These are phyloP conservation scores for Xanthia icteritia DNA, from an alignment of 2,888 invertebrate genomes.

Conservation along the genomic window DNA sequence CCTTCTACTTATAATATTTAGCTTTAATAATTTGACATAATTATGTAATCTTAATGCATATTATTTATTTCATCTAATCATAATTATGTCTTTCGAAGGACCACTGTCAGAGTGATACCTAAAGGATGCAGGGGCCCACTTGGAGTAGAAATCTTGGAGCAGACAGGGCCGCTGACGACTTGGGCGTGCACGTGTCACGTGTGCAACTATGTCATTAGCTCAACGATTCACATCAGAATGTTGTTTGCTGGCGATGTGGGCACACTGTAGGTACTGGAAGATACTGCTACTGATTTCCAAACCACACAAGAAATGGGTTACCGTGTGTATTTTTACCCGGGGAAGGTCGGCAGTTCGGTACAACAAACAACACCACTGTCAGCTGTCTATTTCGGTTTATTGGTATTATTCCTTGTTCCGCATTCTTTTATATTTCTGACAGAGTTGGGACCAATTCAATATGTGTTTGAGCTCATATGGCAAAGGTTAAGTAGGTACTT, in stretches of 20 bases:
- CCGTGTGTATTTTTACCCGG: background rate
- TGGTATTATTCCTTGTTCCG: slow-evolving; percentile 25
- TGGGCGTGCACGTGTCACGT: too few relatives aligned
- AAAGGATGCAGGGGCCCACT: background rate
- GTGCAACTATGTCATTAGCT: background rate
- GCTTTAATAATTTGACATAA: background rate
- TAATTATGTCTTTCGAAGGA: background rate
- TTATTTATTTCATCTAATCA: background rate
- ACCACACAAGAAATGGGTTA: background rate
- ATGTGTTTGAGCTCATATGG: slow-evolving; percentile 28
- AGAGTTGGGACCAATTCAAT: slow-evolving; percentile 14
- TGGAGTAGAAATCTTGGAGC: background rate
- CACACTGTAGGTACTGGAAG: background rate
- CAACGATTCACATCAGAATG: background rate
- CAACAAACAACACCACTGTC: slow-evolving; percentile 16
- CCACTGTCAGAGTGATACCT: background rate
- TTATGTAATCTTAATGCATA: background rate
- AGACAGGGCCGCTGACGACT: background rate
- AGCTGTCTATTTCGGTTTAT: slow-evolving; percentile 33
- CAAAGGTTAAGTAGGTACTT: slow-evolving; percentile 39
- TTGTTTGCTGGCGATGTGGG: background rate
- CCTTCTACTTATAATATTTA: slow-evolving; percentile 2
- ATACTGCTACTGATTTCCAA: background rate
- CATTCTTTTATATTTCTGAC: slow-evolving; percentile 15
- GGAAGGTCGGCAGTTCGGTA: background rate